Evolutionary conservation across 2,797 vertebrate genomes (phyloP).

Genomic region (Catharus ustulatus): DNA sequence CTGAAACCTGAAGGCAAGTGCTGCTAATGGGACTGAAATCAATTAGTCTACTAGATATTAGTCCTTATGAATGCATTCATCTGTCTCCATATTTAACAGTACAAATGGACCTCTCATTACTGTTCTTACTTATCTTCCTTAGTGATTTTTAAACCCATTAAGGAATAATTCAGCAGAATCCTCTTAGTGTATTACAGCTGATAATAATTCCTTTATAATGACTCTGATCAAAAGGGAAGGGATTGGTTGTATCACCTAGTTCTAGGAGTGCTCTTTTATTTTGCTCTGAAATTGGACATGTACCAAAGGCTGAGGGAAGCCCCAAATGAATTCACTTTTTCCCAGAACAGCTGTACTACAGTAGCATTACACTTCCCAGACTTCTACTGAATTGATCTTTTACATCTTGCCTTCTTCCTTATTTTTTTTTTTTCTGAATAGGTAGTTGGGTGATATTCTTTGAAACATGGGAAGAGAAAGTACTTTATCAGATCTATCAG

Average conservation of each 20-base stretch:
- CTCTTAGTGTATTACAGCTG: background rate
- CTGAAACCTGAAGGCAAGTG: background rate
- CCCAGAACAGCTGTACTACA: background rate
- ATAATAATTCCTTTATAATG: background rate
- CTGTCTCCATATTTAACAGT: background rate
- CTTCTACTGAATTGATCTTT: background rate
- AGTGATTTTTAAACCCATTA: conserved; percentile 36
- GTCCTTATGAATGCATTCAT: background rate
- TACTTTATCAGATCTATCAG: background rate
- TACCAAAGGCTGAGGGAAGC: background rate
- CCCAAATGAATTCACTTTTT: background rate
- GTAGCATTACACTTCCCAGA: background rate
- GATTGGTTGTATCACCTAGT: background rate
- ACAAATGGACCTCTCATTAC: background rate
- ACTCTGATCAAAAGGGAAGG: background rate
- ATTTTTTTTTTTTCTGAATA: background rate
- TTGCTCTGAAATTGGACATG: background rate
- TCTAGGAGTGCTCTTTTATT: background rate
- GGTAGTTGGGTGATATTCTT: background rate
- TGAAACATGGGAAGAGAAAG: background rate
- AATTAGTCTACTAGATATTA: background rate
- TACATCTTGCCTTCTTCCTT: background rate
- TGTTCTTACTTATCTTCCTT: background rate
- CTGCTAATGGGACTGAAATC: background rate
- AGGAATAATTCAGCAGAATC: conserved; percentile 22